A percentile compares a stretch with the other conserved stretches of the same genome.
Evolutionary conservation across 2,888 invertebrate species (phyloP).

Genomic region (Melinaea marsaeus): DNA sequence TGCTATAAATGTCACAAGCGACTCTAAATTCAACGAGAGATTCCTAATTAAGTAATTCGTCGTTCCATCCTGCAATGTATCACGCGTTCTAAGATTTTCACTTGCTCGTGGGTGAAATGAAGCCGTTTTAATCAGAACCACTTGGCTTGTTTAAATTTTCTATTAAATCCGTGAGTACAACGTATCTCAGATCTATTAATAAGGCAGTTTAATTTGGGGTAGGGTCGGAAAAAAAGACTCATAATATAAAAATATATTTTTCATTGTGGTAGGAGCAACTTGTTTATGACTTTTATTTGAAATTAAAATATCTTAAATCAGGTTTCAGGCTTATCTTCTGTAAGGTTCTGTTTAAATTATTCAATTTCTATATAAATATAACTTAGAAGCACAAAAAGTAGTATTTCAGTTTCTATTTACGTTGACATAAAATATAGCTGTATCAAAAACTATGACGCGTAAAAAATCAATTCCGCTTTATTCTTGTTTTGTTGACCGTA

Average conservation of each 20-base stretch:
- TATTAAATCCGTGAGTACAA: constrained; percentile 66
- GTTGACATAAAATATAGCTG: constrained; percentile 3
- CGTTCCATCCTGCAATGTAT: constrained; percentile 32
- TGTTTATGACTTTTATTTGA: neutral
- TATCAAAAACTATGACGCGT: neutral
- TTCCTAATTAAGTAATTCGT: constrained; percentile 37
- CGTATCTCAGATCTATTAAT: constrained; percentile 76
- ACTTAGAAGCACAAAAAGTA: neutral
- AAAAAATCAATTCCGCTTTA: constrained; percentile 7
- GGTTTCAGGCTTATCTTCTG: too few relatives aligned
- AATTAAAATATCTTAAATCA: neutral
- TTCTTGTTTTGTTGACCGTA: constrained; percentile 45
- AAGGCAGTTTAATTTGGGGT: constrained; percentile 69
- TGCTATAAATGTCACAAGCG: constrained; percentile 8
- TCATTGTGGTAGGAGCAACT: constrained; percentile 29
- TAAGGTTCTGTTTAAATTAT: too few relatives aligned
- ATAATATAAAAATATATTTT: constrained; percentile 30
- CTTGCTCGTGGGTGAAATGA: constrained; percentile 54
- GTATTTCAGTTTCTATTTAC: constrained; percentile 9
- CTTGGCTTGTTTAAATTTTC: constrained; percentile 69
- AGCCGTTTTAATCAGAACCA: constrained; percentile 69
- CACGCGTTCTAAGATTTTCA: constrained; percentile 64
- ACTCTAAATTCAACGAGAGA: constrained; percentile 21
- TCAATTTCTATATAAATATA: neutral
- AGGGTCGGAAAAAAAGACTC: constrained; percentile 35